A percentile compares a stretch with the other conserved stretches of the same genome.
Conservation (phyloP, 1,140 invertebrate genomes). For the Lepidurus arcticus region DNA sequence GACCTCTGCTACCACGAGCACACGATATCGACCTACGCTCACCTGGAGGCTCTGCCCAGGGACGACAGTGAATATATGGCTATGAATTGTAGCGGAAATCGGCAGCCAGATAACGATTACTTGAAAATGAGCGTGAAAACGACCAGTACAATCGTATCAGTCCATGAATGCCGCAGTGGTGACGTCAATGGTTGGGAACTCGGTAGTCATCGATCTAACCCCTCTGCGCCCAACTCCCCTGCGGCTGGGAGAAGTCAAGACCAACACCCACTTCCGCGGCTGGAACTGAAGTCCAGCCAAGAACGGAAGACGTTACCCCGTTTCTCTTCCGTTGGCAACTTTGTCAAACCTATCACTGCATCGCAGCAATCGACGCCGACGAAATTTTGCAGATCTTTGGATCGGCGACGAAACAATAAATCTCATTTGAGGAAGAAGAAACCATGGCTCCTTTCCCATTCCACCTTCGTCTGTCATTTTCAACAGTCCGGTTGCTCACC, state of each 20-base stretch:
- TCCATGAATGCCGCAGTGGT: background rate
- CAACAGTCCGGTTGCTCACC: background rate
- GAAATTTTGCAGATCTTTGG: background rate
- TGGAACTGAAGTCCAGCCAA: background rate
- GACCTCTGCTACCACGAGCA: constrained; percentile 16
- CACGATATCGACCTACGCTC: constrained; percentile 12
- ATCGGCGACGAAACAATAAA: background rate
- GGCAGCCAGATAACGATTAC: background rate
- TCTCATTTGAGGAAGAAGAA: background rate
- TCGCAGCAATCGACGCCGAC: background rate
- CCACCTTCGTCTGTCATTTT: background rate
- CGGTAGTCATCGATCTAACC: background rate
- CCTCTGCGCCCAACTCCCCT: background rate
- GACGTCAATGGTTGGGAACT: background rate
- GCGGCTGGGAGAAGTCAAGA: background rate
- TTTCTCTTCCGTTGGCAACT: background rate
- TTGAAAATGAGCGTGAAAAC: background rate
- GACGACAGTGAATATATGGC: constrained; percentile 3
- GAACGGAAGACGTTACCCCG: background rate
- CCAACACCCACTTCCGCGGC: background rate
- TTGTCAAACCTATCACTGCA: background rate
- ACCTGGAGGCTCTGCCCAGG: background rate
- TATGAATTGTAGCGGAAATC: background rate
- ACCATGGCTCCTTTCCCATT: background rate
- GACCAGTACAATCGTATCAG: background rate